Evolutionary conservation across 1,140 invertebrate genomes (phyloP), one percentile per base, ranked within the genome.

Genomic region (Zaprionus capensis): DNA sequence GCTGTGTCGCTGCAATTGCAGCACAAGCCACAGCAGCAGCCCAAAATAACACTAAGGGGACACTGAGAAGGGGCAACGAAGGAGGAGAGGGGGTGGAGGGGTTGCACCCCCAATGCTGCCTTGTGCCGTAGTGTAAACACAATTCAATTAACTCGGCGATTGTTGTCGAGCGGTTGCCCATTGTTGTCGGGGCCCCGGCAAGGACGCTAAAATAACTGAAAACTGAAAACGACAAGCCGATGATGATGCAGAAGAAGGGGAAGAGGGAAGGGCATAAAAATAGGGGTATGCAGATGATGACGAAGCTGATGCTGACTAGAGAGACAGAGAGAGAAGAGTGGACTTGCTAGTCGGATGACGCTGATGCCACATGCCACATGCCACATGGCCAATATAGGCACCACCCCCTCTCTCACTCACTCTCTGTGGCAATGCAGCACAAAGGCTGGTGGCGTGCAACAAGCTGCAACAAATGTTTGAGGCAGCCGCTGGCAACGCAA

Each of bases 91-190:
- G 14, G 22, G 31, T 22, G 20, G 28, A 4, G 26, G 7, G 26
- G 55, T 26, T 57, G 38, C 20, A 26, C 31, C 36, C 36, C 44
- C 44, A 61, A 46, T 46, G 44, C 61, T 73, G 64, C 51, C 66
- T 68, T 58, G 57, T 75, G 75, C 78, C 72, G 71, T 66, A 84
- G 81, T 90, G 85, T 90, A 90, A 88, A 88, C 84, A 90, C 81
- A 88, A 88, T 88, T 90, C 84, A 88, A 88, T 88, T 88, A 88
- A 90, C 85, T 81, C 56, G 75, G 36, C 69, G 80, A 79, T 88
- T 80, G 84, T 88, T 78, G 83, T 80, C 71, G 69, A 65, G 61
- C 66, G 70, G 58, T 57, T 85, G 78, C 56, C 58, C 83, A 87
- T 87, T 87, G 84, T 87, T 87, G 83, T 77, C 58, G 63, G 63